Evolutionary conservation across 2,113 vertebrate species (phyloP).

Genomic region (Diphyllodes magnificus): DNA sequence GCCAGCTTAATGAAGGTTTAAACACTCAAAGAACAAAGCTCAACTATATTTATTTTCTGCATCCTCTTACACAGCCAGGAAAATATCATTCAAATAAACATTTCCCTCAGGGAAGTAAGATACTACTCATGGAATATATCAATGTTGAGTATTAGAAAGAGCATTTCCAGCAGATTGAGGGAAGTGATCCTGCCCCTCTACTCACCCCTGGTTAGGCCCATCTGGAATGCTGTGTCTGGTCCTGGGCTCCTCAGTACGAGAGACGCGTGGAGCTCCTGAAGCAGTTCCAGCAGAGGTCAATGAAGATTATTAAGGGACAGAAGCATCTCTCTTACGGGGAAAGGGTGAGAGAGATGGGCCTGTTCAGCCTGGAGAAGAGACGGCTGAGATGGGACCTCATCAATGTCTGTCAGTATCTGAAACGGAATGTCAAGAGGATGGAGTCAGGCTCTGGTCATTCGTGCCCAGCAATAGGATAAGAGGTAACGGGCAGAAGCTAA

Average conservation of each 20-base stretch:
- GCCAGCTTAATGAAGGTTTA: not conserved
- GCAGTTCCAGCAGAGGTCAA: not conserved
- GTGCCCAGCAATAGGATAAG: not conserved
- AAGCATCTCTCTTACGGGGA: not conserved
- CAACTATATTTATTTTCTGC: not conserved
- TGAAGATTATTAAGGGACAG: not conserved
- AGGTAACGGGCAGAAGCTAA: not conserved
- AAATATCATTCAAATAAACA: not conserved
- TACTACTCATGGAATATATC: not conserved
- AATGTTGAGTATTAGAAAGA: not conserved
- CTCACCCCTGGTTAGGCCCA: not conserved
- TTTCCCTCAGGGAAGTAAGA: not conserved
- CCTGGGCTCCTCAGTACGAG: not conserved
- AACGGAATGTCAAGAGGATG: not conserved
- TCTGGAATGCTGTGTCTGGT: not conserved
- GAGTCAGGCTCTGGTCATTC: not conserved
- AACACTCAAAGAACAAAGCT: not conserved
- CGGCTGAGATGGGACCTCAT: not conserved
- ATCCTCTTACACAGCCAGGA: not conserved
- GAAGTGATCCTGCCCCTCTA: not conserved
- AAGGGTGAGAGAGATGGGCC: no score
- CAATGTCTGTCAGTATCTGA: not conserved
- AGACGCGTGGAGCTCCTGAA: rapidly evolving
- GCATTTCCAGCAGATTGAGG: not conserved
- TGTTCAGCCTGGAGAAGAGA: not conserved